These are phyloP conservation scores for Augiades crinisus DNA, from an alignment of 2,888 invertebrate genomes.

Conservation along the genomic window DNA sequence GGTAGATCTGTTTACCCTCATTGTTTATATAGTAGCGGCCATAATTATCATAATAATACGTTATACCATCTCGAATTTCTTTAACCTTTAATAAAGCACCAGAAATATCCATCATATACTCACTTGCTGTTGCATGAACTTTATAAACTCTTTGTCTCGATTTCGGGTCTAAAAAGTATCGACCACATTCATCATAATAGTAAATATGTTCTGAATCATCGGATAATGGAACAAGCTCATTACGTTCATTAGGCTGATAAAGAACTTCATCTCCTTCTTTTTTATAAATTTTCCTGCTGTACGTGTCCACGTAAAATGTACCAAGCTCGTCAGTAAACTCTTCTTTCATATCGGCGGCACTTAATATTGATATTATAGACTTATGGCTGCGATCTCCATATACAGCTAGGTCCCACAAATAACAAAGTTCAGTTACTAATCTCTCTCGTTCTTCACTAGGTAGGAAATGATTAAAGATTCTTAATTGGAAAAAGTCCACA, in stretches of 20 bases:
- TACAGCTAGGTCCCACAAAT: conserved; percentile 63
- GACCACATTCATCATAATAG: conserved; percentile 71
- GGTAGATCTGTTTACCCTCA: conserved; percentile 64
- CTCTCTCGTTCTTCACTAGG: conserved; percentile 57
- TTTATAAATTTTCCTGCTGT: conserved; percentile 68
- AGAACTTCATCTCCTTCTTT: conserved; percentile 49
- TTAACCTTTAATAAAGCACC: conserved; percentile 63
- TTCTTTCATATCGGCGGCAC: conserved; percentile 60
- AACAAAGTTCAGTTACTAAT: conserved; percentile 65
- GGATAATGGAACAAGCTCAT: conserved; percentile 57
- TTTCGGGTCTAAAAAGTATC: conserved; percentile 58
- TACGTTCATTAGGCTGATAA: conserved; percentile 63
- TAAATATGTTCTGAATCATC: conserved; percentile 62
- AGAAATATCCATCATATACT: conserved; percentile 67
- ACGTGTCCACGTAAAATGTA: conserved; percentile 58
- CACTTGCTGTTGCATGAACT: conserved; percentile 61
- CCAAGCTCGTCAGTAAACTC: conserved; percentile 67
- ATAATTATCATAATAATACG: conserved; percentile 66
- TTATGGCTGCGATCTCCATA: conserved; percentile 57
- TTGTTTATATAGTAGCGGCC: conserved; percentile 67
- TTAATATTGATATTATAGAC: conserved; percentile 68
- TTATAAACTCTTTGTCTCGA: conserved; percentile 65
- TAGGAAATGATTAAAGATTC: conserved; percentile 65
- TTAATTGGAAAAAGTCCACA: conserved; percentile 62
- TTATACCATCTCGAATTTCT: conserved; percentile 58